phyloP scores from a whole-genome alignment of 2,113 vertebrate species.

The Hydropotes inermis region DNA sequence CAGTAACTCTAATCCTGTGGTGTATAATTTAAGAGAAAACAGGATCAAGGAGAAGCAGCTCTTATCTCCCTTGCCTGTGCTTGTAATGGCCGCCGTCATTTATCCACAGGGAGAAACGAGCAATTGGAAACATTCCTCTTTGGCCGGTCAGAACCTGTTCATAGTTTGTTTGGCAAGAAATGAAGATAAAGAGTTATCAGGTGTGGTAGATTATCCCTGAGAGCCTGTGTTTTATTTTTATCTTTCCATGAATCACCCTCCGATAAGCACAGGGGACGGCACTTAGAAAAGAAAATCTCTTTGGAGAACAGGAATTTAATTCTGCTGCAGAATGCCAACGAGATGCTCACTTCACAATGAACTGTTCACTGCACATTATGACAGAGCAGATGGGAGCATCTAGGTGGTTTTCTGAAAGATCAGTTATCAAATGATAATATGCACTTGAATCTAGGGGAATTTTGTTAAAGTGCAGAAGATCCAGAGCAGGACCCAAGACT shows the following conservation, averaged over 20 bases:
- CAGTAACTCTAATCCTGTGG: neutral
- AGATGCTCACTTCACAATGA: neutral
- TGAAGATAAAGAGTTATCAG: slow-evolving; percentile 52
- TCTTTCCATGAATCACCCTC: neutral
- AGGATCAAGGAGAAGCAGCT: neutral
- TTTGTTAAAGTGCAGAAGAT: neutral
- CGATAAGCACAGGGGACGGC: slow-evolving; percentile 3
- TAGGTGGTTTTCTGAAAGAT: neutral
- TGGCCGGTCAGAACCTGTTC: neutral
- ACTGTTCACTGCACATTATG: neutral
- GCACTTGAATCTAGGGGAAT: neutral
- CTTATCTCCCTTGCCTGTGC: neutral
- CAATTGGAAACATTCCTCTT: slow-evolving; percentile 7
- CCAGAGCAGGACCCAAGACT: neutral
- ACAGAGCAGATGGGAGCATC: neutral
- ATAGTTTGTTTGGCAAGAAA: slow-evolving; percentile 47
- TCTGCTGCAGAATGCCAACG: neutral
- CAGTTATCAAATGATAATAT: too few relatives aligned
- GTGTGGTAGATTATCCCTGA: slow-evolving; percentile 17
- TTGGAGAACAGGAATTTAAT: neutral
- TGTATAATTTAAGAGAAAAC: slow-evolving; percentile 3
- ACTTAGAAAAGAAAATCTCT: neutral
- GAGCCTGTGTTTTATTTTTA: slow-evolving; percentile 43
- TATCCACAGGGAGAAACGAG: slow-evolving; percentile 15
- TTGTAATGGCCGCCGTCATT: slow-evolving; percentile 16